Base-by-base conservation (phyloP, 2,797 vertebrate species). In the Salmo trutta region DNA sequence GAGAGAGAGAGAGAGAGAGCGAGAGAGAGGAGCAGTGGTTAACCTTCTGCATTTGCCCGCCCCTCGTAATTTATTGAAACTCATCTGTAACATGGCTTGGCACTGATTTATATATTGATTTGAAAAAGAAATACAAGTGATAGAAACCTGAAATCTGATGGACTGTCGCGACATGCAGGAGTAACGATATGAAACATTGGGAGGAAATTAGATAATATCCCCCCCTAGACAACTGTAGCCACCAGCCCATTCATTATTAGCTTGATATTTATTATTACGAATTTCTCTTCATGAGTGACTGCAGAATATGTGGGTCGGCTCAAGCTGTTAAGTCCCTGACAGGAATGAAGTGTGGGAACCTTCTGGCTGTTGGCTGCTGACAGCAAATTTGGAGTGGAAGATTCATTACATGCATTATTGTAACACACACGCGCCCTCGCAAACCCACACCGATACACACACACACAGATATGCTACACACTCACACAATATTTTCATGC, bases 231-330 rank as follows among this genome's bases (percentile, higher is more conserved):
- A 99, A 96, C 91, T 94, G 96, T 95, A 95, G 97, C 96, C 95
- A 96, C 96, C 95, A 98, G 97, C 96, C 96, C 98, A 99, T 99
- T 99, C 98, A 99, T 99, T 99, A 98, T 98, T 98, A 97, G 96
- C 91, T 91, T 84, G 93, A 98, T 99, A 99, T 99, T 98, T 99
- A 99, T 99, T 99, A 99, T 98, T 99, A 98, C 99, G 97, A 98
- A 97, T 98, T 96, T 96, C 95, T 98, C 96, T 97, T 97, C 95
- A 96, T 97, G 97, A 98, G 94, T 95, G 96, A 97, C 96, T 96
- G 95, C 92, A 87, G 96, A 97, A 98, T 97, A 97, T 97, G 97
- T 94, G 78, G 76, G 91, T 83, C 75, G 91, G 91, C 93, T 94
- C 90, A 88, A 95, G 95, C 94, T 95, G 93, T 93, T 75, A 94